Evolutionary conservation across 2,888 invertebrate species (phyloP).

Genomic region (Dasysyrphus tricinctus): DNA sequence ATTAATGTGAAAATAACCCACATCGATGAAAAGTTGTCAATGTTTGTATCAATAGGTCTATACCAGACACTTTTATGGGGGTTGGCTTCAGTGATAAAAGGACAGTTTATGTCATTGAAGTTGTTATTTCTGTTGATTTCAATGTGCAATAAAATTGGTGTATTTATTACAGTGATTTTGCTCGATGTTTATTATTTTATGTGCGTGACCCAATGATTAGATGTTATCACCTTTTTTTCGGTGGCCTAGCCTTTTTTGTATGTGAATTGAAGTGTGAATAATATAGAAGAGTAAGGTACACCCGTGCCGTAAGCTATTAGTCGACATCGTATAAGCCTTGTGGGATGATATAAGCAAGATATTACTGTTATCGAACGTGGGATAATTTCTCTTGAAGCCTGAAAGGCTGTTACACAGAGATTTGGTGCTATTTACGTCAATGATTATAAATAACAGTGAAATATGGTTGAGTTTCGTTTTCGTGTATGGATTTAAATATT

Average conservation of each 20-base stretch:
- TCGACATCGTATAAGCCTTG: background rate
- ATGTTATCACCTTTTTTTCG: constrained; percentile 32
- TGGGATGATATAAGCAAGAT: background rate
- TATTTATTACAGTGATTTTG: constrained; percentile 34
- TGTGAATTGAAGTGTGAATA: constrained; percentile 17
- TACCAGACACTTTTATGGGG: background rate
- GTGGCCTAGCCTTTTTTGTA: constrained; percentile 16
- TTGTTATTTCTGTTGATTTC: constrained; percentile 16
- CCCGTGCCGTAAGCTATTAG: no score
- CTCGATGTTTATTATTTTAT: constrained; percentile 3
- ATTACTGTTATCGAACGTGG: background rate
- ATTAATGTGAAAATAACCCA: constrained; percentile 5
- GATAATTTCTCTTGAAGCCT: background rate
- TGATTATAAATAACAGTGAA: constrained; percentile 4
- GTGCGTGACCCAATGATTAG: constrained; percentile 15
- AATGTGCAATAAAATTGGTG: constrained; percentile 8
- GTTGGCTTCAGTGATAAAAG: background rate
- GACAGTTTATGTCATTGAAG: background rate
- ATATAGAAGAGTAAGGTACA: background rate
- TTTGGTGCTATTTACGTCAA: constrained; percentile 12
- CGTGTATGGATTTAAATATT: background rate
- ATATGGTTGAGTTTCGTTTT: background rate
- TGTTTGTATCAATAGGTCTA: background rate
- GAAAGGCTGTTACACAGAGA: background rate
- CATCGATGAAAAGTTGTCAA: constrained; percentile 6